Base-by-base conservation (phyloP, 1,140 invertebrate genomes). In the Panagrolaimus sp. region DNA sequence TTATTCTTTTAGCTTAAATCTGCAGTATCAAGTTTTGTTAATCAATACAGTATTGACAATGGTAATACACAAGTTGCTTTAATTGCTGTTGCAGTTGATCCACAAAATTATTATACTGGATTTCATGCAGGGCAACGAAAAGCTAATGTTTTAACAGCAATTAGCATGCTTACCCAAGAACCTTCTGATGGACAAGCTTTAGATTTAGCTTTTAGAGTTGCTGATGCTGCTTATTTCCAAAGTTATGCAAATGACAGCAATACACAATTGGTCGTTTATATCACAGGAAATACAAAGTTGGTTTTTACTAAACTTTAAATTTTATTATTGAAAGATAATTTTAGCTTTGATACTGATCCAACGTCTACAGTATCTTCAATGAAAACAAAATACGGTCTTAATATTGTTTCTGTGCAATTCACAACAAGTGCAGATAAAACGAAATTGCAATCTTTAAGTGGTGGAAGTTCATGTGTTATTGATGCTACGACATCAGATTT, bases 241-340 rank as follows among this genome's bases (percentile, higher is more conserved):
- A 57, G 27, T 27, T 57, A n/a, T 27, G 51, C 51, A 0, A 27
- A 27, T 1, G n/a, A 1, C 20, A 57, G 51, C 8, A 57, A 13
- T 11, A 20, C 20, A 57, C 51, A 57, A 27, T 27, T 57, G 27
- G 20, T 57, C 8, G 27, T 57, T 11, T 57, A 57, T 57, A 25
- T 57, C 11, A 57, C 51, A 20, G 51, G 13, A 57, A 57, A 57
- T 25, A 57, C 51, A 20, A 57, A 57, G 51, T 57, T 25, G 27
- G 51, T 16, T 20, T 20, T 57, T n/a, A 3, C 8, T 1, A 11
- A 20, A 57, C n/a, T 57, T 38, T 27, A 57, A 57, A 13, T 27
- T 57, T n/a, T n/a, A n/a, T n/a, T n/a, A n/a, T n/a, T n/a, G n/a
- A n/a, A 27, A 57, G 9, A 53, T 16, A 20, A 57, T 16, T 57